Percentiles rank a stretch among this genome's conserved stretches.
Evolutionary conservation across 2,888 invertebrate species (phyloP).

Genomic region (Lithosia quadra): DNA sequence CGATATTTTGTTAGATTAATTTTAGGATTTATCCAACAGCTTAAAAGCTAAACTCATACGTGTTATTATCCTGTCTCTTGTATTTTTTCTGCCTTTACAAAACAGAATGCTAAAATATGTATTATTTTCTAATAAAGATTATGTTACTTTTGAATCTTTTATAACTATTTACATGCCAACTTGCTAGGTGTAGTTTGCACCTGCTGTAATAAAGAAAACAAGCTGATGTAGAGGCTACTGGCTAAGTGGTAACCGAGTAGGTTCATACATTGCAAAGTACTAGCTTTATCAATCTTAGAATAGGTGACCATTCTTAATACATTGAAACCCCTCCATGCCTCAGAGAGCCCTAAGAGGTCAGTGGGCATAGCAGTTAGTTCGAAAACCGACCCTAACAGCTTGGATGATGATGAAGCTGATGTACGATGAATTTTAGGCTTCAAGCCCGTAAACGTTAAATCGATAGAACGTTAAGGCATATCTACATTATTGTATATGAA

Average conservation of each 20-base stretch:
- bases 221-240: no score
- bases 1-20: constrained; percentile 63
- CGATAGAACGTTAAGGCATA: no score
- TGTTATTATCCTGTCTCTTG: constrained; percentile 38
- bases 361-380: no score
- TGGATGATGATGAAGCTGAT: no score
- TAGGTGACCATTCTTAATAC: no score
- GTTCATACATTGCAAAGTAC: no score
- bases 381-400: no score
- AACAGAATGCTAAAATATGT: background rate
- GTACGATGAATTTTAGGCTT: background rate
- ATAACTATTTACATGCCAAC: background rate
- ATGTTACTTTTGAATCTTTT: background rate
- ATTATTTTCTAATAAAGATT: background rate
- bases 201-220: background rate
- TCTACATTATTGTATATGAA: background rate
- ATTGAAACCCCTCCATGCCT: no score
- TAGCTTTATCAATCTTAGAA: no score
- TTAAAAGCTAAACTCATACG: constrained; percentile 58
- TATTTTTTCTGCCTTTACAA: constrained; percentile 4
- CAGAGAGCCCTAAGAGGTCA: no score
- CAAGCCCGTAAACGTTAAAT: background rate
- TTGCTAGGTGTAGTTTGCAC: background rate
- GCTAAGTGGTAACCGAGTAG: no score
- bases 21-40: constrained; percentile 64